Conservation (phyloP, 2,113 vertebrate species). For the Pandion haliaetus region DNA sequence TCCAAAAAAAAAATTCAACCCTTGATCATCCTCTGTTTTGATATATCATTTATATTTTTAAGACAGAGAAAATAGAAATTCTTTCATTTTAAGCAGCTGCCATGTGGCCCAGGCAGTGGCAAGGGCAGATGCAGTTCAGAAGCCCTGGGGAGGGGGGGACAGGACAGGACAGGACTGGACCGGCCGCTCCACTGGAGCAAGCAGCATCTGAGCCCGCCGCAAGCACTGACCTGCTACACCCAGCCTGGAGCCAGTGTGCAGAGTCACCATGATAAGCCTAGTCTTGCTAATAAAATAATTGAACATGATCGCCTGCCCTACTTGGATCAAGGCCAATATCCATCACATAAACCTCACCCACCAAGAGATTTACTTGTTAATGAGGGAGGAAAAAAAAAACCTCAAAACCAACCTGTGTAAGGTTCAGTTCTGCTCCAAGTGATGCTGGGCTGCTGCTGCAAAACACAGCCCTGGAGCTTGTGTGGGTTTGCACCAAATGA, state of each 20-base stretch:
- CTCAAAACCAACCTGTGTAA: no score
- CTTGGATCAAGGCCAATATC: not conserved
- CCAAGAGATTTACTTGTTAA: not conserved
- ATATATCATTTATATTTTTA: fast-evolving
- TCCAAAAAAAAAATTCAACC: not conserved
- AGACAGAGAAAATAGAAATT: not conserved
- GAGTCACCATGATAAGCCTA: not conserved
- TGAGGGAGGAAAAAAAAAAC: not conserved
- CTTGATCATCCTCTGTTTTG: not conserved
- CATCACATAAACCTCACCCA: not conserved
- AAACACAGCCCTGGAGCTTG: fast-evolving
- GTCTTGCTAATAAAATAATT: not conserved
- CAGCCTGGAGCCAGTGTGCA: fast-evolving
- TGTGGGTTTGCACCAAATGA: not conserved
- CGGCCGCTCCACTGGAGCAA: fast-evolving
- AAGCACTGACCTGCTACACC: not conserved
- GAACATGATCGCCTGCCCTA: not conserved
- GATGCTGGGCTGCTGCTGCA: not conserved
- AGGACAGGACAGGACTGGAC: no score
- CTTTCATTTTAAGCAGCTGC: not conserved
- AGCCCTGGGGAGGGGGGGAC: not conserved
- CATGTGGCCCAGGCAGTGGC: not conserved
- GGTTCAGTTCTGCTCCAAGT: not conserved
- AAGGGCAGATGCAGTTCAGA: not conserved
- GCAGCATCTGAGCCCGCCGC: not conserved